Evolutionary conservation across 2,113 vertebrate genomes (phyloP).

Genomic region (Eclectus roratus): DNA sequence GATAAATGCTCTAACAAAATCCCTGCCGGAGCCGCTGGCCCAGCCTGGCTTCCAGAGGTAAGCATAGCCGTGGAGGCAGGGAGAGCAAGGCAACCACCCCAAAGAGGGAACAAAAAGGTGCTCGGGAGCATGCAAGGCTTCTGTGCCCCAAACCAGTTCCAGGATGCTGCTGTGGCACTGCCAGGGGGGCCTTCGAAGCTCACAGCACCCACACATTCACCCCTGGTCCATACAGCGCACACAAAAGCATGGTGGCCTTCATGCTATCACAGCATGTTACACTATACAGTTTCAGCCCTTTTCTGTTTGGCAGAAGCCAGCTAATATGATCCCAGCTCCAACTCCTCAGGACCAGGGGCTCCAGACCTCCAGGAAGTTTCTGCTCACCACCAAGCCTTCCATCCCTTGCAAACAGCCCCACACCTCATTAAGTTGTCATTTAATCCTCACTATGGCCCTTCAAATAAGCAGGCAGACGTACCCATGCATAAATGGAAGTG

Average conservation of each 20-base stretch:
- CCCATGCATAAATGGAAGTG: rapidly evolving
- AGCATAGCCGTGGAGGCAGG: rapidly evolving
- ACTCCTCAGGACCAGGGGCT: background rate
- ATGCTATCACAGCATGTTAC: rapidly evolving
- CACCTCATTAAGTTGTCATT: background rate
- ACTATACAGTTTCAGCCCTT: background rate
- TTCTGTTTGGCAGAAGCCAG: background rate
- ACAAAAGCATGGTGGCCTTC: background rate
- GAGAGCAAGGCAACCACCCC: background rate
- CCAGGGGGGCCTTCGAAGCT: background rate
- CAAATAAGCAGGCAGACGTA: background rate
- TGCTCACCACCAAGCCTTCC: background rate
- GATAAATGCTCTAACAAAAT: background rate
- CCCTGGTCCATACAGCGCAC: background rate
- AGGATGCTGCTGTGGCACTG: background rate
- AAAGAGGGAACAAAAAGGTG: rapidly evolving
- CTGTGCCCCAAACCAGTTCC: rapidly evolving
- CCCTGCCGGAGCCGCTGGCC: background rate
- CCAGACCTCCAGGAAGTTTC: background rate
- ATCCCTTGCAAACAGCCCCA: background rate
- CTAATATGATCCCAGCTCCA: background rate
- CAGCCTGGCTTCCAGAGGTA: background rate
- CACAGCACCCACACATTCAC: background rate
- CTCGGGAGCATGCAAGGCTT: background rate
- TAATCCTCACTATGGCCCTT: background rate